A percentile compares a stretch with the other conserved stretches of the same genome.
Evolutionary conservation across 2,888 invertebrate species (phyloP).

Genomic region (Folsomia candida): DNA sequence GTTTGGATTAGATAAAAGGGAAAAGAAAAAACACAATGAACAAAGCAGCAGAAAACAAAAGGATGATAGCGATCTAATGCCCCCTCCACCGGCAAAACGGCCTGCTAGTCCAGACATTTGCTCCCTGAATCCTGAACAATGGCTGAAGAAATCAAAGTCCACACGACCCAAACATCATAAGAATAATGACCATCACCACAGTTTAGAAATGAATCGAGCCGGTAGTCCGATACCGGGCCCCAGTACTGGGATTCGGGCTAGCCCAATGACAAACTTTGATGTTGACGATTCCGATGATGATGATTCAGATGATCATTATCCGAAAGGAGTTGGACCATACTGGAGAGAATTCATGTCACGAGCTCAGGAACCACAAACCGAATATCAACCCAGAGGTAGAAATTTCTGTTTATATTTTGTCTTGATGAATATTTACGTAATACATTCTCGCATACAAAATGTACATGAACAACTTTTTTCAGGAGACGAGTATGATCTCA

Average conservation of each 20-base stretch:
- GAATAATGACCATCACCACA: not conserved
- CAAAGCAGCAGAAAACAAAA: not conserved
- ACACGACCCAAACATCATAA: not conserved
- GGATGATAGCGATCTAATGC: conserved; percentile 16
- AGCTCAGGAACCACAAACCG: not conserved
- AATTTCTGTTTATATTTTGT: too few relatives aligned
- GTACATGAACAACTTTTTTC: too few relatives aligned
- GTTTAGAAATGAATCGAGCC: too few relatives aligned
- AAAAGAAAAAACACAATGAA: not conserved
- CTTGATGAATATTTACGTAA: too few relatives aligned
- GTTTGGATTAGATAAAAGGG: not conserved
- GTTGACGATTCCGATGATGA: not conserved
- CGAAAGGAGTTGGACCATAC: not conserved
- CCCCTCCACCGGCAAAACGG: conserved; percentile 17
- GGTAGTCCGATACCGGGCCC: not conserved
- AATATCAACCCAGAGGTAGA: not conserved
- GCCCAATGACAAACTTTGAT: not conserved
- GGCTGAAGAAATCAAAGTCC: not conserved
- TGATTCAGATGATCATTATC: conserved; percentile 6
- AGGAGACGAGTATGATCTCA: conserved; percentile 42
- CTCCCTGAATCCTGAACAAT: conserved; percentile 29
- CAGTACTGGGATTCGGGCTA: not conserved
- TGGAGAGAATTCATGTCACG: not conserved
- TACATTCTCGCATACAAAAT: too few relatives aligned
- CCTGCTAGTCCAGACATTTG: conserved; percentile 41